phyloP scores from a whole-genome alignment of 2,797 vertebrate genomes.

The Momotus momota region DNA sequence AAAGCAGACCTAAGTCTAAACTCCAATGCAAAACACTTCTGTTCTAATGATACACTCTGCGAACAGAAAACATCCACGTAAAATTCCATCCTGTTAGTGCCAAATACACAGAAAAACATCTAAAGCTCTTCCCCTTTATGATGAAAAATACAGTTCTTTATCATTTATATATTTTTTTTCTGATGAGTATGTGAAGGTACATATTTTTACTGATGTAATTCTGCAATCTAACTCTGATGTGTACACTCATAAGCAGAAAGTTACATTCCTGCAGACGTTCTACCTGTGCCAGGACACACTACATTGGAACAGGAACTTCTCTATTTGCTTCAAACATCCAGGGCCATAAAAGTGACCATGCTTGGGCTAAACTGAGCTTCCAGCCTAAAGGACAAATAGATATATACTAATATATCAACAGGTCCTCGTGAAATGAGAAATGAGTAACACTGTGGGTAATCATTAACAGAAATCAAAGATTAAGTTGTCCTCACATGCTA shows the following conservation, averaged over 20 bases:
- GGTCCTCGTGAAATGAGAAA: not conserved
- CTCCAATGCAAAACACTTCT: not conserved
- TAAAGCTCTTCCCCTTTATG: not conserved
- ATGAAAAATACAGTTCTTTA: not conserved
- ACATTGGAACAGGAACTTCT: not conserved
- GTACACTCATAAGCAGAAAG: not conserved
- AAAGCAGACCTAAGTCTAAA: not conserved
- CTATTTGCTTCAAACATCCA: not conserved
- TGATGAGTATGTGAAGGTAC: not conserved
- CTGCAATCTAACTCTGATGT: not conserved
- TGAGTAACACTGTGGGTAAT: not conserved
- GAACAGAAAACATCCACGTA: not conserved
- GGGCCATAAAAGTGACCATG: not conserved
- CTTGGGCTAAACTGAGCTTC: not conserved
- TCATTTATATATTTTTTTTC: not conserved
- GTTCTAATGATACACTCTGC: not conserved
- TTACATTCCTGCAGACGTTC: not conserved
- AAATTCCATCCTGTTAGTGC: not conserved
- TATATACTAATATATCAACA: not conserved
- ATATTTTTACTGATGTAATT: not conserved
- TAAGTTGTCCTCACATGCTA: not conserved
- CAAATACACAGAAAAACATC: not conserved
- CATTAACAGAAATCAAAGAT: not conserved
- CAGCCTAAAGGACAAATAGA: not conserved
- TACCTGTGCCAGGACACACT: rapidly evolving